Evolutionary conservation across 2,888 invertebrate species (phyloP), one percentile per base, ranked within the genome.

Genomic region (Megalurothrips usitatus): DNA sequence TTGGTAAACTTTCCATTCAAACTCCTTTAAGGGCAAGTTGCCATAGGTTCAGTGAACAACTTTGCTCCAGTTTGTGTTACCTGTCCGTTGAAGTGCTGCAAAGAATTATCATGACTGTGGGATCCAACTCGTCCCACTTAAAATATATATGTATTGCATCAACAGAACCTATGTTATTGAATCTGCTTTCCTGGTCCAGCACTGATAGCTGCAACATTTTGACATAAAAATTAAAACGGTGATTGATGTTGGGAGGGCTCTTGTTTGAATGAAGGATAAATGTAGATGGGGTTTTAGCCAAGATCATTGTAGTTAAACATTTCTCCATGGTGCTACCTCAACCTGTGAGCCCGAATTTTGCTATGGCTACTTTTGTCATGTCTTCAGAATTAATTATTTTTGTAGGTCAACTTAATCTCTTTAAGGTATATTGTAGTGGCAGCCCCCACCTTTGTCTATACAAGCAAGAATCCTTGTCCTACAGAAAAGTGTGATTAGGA

Each of bases 311-410:
- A 68, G 68, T 68, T 23, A 68, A 4, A 23, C 2, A 9, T 23
- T 23, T 26, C 26, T 23, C 68, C 26, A 12, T 26, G 68, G 68
- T 75, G 68, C 68, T 75, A 26, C 68, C 68, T 75, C 68, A 75
- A 26, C 12, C 68, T 75, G 68, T 75, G 26, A 26, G 23, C 68
- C 26, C 68, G 26, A 26, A 11, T 75, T 6, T 75, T 23, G 12
- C 23, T 12, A 26, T 12, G 26, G 0, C 68, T 23, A 75, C 8
- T 26, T 26, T 26, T 75, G 68, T 75, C 10, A 26, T 75, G 23
- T 12, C 68, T 75, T 26, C 26, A 75, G 26, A 75, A 26, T 26
- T 75, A 12, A 75, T 75, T 75, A 75, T 75, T 75, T 75, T 75
- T 75, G 68, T 75, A 75, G 68, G 9, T 75, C 26, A 23, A 75